Evolutionary conservation across 2,888 invertebrate species (phyloP).

Genomic region (Neocrepidodera transversa): DNA sequence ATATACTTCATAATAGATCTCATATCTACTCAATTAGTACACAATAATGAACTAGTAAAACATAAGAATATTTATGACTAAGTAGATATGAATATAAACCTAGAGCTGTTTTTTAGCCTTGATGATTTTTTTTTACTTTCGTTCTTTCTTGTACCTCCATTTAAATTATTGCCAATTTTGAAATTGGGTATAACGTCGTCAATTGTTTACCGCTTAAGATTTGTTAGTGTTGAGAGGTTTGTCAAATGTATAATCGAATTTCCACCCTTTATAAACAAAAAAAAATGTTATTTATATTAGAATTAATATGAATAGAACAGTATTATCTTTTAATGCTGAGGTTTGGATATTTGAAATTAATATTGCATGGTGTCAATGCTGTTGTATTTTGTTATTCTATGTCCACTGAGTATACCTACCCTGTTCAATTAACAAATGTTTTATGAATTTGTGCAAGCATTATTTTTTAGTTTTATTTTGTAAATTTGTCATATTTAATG

Average conservation of each 20-base stretch:
- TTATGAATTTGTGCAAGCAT: slow-evolving; percentile 39
- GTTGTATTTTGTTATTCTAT: slow-evolving; percentile 35
- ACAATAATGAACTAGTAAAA: no score
- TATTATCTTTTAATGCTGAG: slow-evolving; percentile 34
- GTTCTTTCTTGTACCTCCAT: no score
- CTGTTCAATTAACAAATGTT: slow-evolving; percentile 37
- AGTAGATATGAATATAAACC: no score
- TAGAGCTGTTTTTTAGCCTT: no score
- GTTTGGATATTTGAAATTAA: slow-evolving; percentile 32
- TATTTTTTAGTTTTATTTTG: slow-evolving; percentile 6
- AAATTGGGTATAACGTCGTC: no score
- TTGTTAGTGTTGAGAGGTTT: slow-evolving; percentile 1
- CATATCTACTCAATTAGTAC: no score
- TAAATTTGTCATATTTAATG: slow-evolving; percentile 25
- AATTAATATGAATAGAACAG: slow-evolving; percentile 38
- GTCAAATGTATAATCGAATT: neutral
- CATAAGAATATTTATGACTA: no score
- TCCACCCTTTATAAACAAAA: slow-evolving; percentile 19
- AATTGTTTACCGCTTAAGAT: neutral
- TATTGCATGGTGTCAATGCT: slow-evolving; percentile 39
- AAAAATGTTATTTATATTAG: slow-evolving; percentile 36
- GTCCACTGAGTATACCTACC: slow-evolving; percentile 36
- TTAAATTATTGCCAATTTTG: no score
- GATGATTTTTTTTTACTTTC: no score
- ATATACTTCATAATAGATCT: no score